Evolutionary conservation across 2,113 vertebrate genomes (phyloP), one percentile per base, ranked within the genome.

Genomic region (Romanogobio albipinnatus): DNA sequence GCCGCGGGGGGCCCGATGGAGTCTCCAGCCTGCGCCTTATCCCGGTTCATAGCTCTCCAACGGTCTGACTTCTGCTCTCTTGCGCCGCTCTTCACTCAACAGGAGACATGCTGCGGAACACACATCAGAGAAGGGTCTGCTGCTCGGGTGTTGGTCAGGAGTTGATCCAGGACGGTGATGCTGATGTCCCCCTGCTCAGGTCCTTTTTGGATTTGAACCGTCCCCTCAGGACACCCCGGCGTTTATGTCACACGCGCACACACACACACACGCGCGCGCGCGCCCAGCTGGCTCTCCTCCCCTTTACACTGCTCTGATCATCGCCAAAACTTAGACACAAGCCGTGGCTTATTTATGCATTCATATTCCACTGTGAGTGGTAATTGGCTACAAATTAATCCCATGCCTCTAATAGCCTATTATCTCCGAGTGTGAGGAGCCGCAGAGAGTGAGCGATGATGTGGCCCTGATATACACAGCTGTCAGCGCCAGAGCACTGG

Each of bases 311-410:
- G 89, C 86, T 77, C 76, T 80, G 71, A 81, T 82, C 82, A 49
- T 53, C 77, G 24, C 74, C 39, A 22, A 85, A 83, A 87, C 84
- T 83, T 85, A 79, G 83, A 62, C 87, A 83, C 90, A 84, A 82
- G 89, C 91, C 82, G 81, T 77, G 87, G 84, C 91, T 91, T 96
- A 94, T 95, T 95, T 95, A 96, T 94, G 93, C 93, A 91, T 93
- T 94, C 92, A 94, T 95, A 95, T 96, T 96, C 94, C 94, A 90
- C 93, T 86, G 82, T 83, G 90, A 90, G 36, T 91, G 93, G 95
- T 96, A 97, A 97, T 96, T 96, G 96, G 95, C 95, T 96, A 96
- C 96, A 96, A 95, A 96, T 95, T 94, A 96, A 96, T 96, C 94
- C 95, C 94, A 94, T 91, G 94, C 93, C 93, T 91, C 90, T 95